Evolutionary conservation across 2,888 invertebrate genomes (phyloP), one percentile per base, ranked within the genome.

Genomic region (Trachelus stipa): DNA sequence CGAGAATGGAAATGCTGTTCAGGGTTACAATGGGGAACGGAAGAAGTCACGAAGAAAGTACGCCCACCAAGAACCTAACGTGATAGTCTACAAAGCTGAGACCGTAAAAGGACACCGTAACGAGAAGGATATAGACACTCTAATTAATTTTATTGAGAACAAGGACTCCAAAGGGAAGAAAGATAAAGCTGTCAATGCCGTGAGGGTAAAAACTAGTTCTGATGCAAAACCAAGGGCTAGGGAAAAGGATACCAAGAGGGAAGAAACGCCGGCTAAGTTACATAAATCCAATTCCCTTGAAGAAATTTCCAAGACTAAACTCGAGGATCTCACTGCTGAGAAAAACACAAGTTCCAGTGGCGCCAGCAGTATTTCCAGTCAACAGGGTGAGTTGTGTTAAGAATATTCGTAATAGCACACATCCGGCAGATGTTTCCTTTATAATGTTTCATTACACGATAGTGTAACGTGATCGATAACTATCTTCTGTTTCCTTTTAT

Each of bases 221-320:
- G 87, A 89, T 37, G 85, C 90, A 2, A 92, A 92, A 80, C 84
- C 91, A 34, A 86, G 91, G 34, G 85, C 90, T 73, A 91, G 92
- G 76, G 92, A 92, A 69, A 92, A 93, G 79, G 84, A 89, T 73
- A 87, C 90, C 12, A 90, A 92, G 82, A 87, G 90, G 74, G 89
- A 91, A 85, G 88, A 89, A 73, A 84, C 90, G 73, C 83, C 90
- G 68, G 91, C 92, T 76, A 92, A 93, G 82, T 87, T 94, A 79
- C 94, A 96, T 89, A 95, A 96, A 83, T 95, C 96, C 82, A 95
- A 96, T 88, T 96, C 96, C 40, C 92, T 97, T 85, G 96, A 97
- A 90, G 97, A 97, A 92, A 94, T 96, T 83, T 96, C 96, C 74
- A 95, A 95, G 84, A 95, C 95, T 79, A 95, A 94, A 91, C 92